Percentiles rank a stretch among this genome's conserved stretches.
phyloP scores from a whole-genome alignment of 2,113 vertebrate genomes.

The Halichoeres trimaculatus region DNA sequence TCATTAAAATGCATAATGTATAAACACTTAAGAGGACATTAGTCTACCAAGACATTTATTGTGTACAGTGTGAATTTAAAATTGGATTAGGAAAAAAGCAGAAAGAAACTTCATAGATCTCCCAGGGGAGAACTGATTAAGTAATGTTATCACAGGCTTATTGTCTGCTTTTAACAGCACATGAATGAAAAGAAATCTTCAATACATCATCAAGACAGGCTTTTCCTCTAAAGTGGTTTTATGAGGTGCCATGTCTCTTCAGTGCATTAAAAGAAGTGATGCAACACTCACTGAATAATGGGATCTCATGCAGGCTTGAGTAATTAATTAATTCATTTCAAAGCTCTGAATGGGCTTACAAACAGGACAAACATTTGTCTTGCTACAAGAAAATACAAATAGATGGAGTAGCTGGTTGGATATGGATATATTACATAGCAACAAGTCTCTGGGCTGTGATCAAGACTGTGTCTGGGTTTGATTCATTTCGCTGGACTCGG shows the following conservation, averaged over 20 bases:
- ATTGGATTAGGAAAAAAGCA: constrained; percentile 65
- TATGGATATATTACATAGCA: constrained; percentile 58
- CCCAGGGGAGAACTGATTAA: constrained; percentile 62
- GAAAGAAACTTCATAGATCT: constrained; percentile 54
- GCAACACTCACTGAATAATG: constrained; percentile 56
- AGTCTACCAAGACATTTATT: constrained; percentile 65
- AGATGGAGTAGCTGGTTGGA: constrained; percentile 45
- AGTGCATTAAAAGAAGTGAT: constrained; percentile 58
- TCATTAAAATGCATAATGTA: constrained; percentile 66
- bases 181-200: constrained; percentile 58
- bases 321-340: constrained; percentile 64
- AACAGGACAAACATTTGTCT: constrained; percentile 62
- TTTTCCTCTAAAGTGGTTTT: constrained; percentile 53
- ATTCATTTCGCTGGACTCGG: constrained; percentile 15
- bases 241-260: constrained; percentile 39
- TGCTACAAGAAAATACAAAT: constrained; percentile 55
- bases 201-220: constrained; percentile 60
- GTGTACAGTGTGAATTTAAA: constrained; percentile 70
- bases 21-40: constrained; percentile 70
- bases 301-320: constrained; percentile 46
- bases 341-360: constrained; percentile 53
- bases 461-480: constrained; percentile 9
- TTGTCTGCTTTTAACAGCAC: constrained; percentile 65
- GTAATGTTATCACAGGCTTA: constrained; percentile 53
- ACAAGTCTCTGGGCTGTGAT: constrained; percentile 39